Conservation (phyloP, 2,888 invertebrate genomes). For the Pachymerium ferrugineum region DNA sequence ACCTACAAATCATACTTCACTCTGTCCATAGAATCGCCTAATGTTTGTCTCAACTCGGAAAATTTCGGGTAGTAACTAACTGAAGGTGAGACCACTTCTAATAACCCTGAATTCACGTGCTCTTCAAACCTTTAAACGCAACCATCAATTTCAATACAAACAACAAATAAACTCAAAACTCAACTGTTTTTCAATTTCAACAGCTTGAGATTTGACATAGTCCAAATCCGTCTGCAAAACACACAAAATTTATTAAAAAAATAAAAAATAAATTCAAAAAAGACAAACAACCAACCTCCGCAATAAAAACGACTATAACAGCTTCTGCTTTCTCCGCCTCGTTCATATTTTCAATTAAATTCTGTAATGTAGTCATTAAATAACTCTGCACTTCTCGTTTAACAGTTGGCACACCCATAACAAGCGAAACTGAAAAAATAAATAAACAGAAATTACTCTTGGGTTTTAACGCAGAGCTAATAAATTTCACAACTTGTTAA, state of each 20-base stretch:
- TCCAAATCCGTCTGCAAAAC: slow-evolving; percentile 63
- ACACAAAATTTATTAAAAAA: too few species aligned
- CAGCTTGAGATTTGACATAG: slow-evolving; percentile 67
- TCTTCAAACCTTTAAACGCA: slow-evolving; percentile 60
- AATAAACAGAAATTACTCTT: too few species aligned
- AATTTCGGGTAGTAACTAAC: slow-evolving; percentile 82
- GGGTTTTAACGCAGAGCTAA: too few species aligned
- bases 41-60: slow-evolving; percentile 64
- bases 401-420: slow-evolving; percentile 85
- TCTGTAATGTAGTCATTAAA: slow-evolving; percentile 75
- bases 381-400: slow-evolving; percentile 81
- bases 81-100: slow-evolving; percentile 84
- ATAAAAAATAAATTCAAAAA: background rate
- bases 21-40: slow-evolving; percentile 79
- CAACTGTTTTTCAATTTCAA: slow-evolving; percentile 67
- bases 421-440: slow-evolving; percentile 61
- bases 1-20: slow-evolving; percentile 44
- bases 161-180: background rate
- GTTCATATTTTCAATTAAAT: slow-evolving; percentile 72
- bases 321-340: slow-evolving; percentile 66
- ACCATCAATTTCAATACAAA: background rate
- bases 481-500: too few species aligned
- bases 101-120: slow-evolving; percentile 69
- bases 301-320: slow-evolving; percentile 78
- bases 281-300: slow-evolving; percentile 55